Base-by-base conservation (phyloP, 53 echinoderm and acorn worm genomes). In the Luidia sarsii region DNA sequence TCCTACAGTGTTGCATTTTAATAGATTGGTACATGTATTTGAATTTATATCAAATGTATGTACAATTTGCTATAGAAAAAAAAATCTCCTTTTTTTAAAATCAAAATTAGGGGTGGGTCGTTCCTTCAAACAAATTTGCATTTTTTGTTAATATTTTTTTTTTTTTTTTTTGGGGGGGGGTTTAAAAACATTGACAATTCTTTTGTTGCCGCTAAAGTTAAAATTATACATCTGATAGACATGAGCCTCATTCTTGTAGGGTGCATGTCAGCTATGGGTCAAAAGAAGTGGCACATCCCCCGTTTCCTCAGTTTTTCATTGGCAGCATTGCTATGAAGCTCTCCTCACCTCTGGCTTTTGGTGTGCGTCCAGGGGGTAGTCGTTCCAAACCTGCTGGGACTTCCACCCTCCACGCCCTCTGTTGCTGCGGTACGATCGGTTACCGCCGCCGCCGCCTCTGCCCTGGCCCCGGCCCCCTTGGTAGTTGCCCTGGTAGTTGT, bases 371-470 rank as follows among this genome's bases (percentile, higher is more conserved):
- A 45, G 25, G 3, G 60, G 9, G 61, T 77, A 59, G 39, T 77
- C 77, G 3, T 77, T 77, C 60, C 60, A 77, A 33, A 59, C 61
- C 31, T 60, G 46, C 80, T n/a, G n/a, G n/a, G 84, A 21, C 81
- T 84, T 81, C 90, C 66, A 51, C 35, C 79, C 79, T 31, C 90
- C 87, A 73, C 90, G 70, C 7, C 85, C 82, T 49, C 94, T 54
- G 74, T 90, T 86, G 68, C 89, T 84, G 48, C 95, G 80, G 51
- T 87, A 69, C 30, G 85, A 89, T 30, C 85, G 84, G 53, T n/a
- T n/a, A n/a, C 86, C 50, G 4, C 62, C 72, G 14, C 86, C 50
- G 2, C 62, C 72, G 20, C 84, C 85, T 51, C 87, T 49, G 27
- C 91, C 84, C 39, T 84, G 74, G 10, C 91, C 85, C 27, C 81